phyloP scores from a whole-genome alignment of 2,888 invertebrate genomes.

The Pristionchus entomophagus region DNA sequence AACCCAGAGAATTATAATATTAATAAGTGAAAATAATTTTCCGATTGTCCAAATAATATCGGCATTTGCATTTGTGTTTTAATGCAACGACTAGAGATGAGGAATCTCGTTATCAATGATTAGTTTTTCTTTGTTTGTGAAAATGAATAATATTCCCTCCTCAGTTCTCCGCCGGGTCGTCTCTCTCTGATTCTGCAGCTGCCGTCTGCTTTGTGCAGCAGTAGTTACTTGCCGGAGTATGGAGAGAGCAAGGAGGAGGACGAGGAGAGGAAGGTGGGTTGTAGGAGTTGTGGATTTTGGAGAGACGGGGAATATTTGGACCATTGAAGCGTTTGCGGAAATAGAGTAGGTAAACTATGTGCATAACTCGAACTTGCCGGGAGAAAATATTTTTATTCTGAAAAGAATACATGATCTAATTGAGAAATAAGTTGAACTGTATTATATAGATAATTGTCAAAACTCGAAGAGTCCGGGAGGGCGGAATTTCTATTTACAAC shows the following conservation, averaged over 20 bases:
- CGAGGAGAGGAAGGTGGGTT: constrained; percentile 65
- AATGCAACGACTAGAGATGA: background rate
- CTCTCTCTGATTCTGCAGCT: constrained; percentile 14
- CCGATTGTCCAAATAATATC: no score
- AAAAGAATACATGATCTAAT: no score
- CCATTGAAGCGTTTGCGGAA: background rate
- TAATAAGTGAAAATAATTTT: no score
- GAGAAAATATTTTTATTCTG: background rate
- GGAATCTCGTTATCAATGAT: background rate
- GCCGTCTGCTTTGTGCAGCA: background rate
- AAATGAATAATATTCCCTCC: background rate
- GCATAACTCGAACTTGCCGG: background rate
- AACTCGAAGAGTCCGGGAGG: no score
- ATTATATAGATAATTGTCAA: no score
- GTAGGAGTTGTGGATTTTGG: constrained; percentile 49
- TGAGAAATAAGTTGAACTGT: no score
- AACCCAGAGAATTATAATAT: no score
- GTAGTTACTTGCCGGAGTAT: background rate
- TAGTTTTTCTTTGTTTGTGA: background rate
- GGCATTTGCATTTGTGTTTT: no score
- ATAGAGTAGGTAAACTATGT: background rate
- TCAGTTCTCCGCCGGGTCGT: constrained; percentile 5
- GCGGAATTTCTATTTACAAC: no score
- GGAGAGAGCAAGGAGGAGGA: constrained; percentile 75
- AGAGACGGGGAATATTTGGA: constrained; percentile 39